A percentile compares a stretch with the other conserved stretches of the same genome.
phyloP scores from a whole-genome alignment of 2,113 vertebrate genomes.

The Genyomyrus donnyi region DNA sequence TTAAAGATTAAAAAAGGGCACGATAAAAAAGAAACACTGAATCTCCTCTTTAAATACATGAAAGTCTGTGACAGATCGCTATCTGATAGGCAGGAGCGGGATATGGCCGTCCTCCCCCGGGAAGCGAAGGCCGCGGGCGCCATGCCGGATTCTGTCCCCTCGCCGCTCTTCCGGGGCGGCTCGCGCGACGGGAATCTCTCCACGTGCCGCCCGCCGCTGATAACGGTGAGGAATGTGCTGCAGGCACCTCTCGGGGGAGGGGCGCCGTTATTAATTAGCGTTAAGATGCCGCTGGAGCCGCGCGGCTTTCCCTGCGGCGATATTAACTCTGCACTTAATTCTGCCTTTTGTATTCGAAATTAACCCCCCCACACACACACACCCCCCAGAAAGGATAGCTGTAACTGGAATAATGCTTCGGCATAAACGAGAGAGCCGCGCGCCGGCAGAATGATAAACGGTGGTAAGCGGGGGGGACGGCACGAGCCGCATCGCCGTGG shows the following conservation, averaged over 20 bases:
- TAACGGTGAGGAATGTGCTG: slow-evolving; percentile 55
- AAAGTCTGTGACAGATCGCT: background rate
- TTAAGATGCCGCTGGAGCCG: slow-evolving; percentile 56
- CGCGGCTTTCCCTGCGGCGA: slow-evolving; percentile 46
- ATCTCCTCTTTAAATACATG: background rate
- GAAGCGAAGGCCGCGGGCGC: background rate
- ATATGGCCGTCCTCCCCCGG: background rate
- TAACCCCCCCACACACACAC: slow-evolving; percentile 28
- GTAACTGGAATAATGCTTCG: background rate
- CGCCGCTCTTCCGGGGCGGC: slow-evolving; percentile 47
- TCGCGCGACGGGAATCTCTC: slow-evolving; percentile 36
- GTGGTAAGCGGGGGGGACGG: background rate
- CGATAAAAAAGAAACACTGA: background rate
- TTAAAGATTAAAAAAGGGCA: slow-evolving; percentile 9
- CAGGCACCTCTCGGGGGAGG: background rate
- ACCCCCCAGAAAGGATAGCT: background rate
- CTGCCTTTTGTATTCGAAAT: slow-evolving; percentile 55
- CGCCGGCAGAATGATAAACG: background rate
- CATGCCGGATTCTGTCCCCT: slow-evolving; percentile 35
- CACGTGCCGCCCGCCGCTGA: slow-evolving; percentile 45
- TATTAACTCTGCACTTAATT: slow-evolving; percentile 61
- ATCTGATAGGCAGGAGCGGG: background rate
- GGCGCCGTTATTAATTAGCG: slow-evolving; percentile 51
- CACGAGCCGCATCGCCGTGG: background rate
- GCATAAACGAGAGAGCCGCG: background rate